A percentile compares a stretch with the other conserved stretches of the same genome.
phyloP scores from a whole-genome alignment of 2,797 vertebrate genomes.

The Botia almorhae region DNA sequence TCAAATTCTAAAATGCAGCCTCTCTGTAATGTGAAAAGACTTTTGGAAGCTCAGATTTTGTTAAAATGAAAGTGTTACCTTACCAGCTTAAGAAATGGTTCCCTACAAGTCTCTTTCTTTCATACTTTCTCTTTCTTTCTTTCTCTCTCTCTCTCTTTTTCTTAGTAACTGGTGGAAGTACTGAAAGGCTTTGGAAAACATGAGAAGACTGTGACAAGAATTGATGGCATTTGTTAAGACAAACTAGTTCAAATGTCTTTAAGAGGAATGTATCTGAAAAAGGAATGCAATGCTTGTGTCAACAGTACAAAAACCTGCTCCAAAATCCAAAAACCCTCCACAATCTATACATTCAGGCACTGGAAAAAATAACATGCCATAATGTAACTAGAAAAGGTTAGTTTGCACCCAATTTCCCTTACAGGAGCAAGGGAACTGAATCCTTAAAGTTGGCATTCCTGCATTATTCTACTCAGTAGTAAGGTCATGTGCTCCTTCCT shows the following conservation, averaged over 20 bases:
- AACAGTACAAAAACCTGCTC: constrained; percentile 80
- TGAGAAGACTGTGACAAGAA: constrained; percentile 75
- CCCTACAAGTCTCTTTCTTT: not conserved
- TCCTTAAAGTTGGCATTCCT: constrained; percentile 81
- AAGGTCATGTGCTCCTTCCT: constrained; percentile 73
- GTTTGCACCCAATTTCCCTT: constrained; percentile 77
- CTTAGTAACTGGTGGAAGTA: constrained; percentile 71
- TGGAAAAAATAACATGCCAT: constrained; percentile 83
- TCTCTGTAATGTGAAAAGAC: constrained; percentile 67
- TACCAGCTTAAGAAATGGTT: constrained; percentile 41
- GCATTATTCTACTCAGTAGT: constrained; percentile 81
- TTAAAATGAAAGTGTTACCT: constrained; percentile 65
- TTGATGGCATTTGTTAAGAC: constrained; percentile 81
- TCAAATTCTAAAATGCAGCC: constrained; percentile 64
- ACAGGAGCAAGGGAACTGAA: constrained; percentile 79
- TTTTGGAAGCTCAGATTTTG: constrained; percentile 75
- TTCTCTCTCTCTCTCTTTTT: constrained; percentile 22
- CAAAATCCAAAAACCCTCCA: constrained; percentile 84
- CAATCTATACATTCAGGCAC: constrained; percentile 86
- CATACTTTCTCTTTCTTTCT: constrained; percentile 17
- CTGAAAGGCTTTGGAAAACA: constrained; percentile 67
- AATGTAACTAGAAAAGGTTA: constrained; percentile 83
- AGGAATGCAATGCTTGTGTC: constrained; percentile 84
- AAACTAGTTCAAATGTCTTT: constrained; percentile 73
- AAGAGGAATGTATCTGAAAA: constrained; percentile 85